phyloP scores from a whole-genome alignment of 2,113 vertebrate species.

The Illadopsis cleaveri region DNA sequence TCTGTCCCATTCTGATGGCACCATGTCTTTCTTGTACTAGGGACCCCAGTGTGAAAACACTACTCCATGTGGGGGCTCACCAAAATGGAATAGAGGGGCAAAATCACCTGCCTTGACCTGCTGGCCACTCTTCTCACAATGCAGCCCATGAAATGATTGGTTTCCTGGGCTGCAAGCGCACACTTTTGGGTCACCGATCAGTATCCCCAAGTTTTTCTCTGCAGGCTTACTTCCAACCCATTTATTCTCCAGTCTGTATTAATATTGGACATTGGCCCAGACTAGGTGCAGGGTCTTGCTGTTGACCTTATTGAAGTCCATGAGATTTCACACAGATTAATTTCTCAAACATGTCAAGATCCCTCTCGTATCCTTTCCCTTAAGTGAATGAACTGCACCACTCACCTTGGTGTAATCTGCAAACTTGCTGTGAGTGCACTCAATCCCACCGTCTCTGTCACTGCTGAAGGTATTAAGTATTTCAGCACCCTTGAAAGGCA shows the following conservation, averaged over 20 bases:
- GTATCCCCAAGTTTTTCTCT: background rate
- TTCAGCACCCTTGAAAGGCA: background rate
- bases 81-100: background rate
- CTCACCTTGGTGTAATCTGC: background rate
- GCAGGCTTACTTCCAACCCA: background rate
- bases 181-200: background rate
- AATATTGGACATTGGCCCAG: background rate
- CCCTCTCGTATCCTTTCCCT: background rate
- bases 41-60: background rate
- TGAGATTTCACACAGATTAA: background rate
- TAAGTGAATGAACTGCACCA: background rate
- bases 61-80: background rate
- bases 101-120: background rate
- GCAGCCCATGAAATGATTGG: accelerated
- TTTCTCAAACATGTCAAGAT: background rate
- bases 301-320: background rate
- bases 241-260: background rate
- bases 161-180: background rate
- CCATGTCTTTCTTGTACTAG: background rate
- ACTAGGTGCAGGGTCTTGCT: background rate
- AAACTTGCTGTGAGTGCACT: background rate
- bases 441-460: background rate
- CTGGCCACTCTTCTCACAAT: background rate
- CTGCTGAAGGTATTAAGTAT: background rate
- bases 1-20: background rate